Evolutionary conservation across 2,797 vertebrate genomes (phyloP), one percentile per base, ranked within the genome.

Genomic region (Apodemus agrarius): DNA sequence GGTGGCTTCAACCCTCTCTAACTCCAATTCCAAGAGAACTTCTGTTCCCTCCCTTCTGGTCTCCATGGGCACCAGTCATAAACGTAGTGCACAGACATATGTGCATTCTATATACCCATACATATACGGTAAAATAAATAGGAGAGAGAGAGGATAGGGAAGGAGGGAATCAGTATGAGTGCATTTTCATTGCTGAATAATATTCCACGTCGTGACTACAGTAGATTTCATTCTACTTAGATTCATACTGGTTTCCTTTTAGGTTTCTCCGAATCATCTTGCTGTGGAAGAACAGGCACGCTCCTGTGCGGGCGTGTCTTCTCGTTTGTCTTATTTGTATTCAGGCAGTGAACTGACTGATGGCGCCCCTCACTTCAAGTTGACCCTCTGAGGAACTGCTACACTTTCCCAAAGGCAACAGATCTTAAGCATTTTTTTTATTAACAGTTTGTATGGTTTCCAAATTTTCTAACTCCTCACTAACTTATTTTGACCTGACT

Each of bases 201-300:
- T 37, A 94, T 34, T 83, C 57, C 57, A 78, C 11, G 91, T 72
- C 61, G 76, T 81, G 69, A 40, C 54, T 82, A 59, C 10, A 43
- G 17, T 85, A 81, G 24, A 61, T 75, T 95, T 90, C 49, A 91
- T 65, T 96, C 88, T 69, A 85, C 49, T 17, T 43, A 63, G 46
- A 88, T 57, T 40, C 89, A 13, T 24, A 34, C n/a, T 72, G 22
- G 76, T 91, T 67, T 85, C 13, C 82, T n/a, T 91, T 78, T 63
- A 37, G 78, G 82, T 54, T 96, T 34, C 80, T 92, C 82, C 13
- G 13, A 95, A 90, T 87, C 86, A 85, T 16, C 46, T 3, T 91
- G 61, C 49, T 91, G 82, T 72, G 61, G 43, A 43, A 43, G 43
- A 97, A 49, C 1, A 13, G 72, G 79, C 8, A 89, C 82, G 57